Base-by-base conservation (phyloP, 2,113 vertebrate genomes). In the Aramus guarauna region DNA sequence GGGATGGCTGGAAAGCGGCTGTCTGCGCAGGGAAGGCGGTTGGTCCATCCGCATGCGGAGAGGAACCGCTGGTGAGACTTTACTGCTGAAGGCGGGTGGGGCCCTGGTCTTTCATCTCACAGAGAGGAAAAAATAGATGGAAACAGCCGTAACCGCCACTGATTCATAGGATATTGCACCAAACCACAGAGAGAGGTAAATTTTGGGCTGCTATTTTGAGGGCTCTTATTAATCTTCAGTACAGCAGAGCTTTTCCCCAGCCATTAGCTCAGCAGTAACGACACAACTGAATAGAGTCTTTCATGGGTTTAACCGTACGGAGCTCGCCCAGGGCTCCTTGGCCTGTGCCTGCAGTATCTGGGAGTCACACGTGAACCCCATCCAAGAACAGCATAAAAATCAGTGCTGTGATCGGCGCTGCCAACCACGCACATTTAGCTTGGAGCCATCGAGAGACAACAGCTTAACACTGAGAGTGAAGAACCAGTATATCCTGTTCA, bases 121-220 rank as follows among this genome's bases (percentile, higher is more conserved):
- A 23, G 45, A 32, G 17, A 6, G 41, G 32, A 6, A 30, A 21
- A 88, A 47, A 30, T 2, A 32, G 27, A 72, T 39, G 56, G 60
- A 71, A 95, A 60, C 24, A 78, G 64, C 34, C 34, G 73, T n/a
- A 68, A 64, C 59, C 32, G 1, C 73, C 5, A 26, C 79, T 84
- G 88, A 78, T 90, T 90, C 85, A 84, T 39, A 72, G 56, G 76
- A 39, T 91, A 63, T 60, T 87, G 64, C 88, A 85, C 32, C 36
- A 76, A 87, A 72, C 68, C 83, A 89, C 83, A 84, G 15, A n/a
- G 21, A 52, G 55, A 91, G 68, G 90, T 71, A 68, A 52, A 83
- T 62, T 89, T 34, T 36, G 72, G 72, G 55, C 75, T 95, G 68
- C 72, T 88, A 23, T 93, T 94, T 56, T 81, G 64, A 81, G 88